Base-by-base conservation (phyloP, 1,140 invertebrate genomes). In the Zelostemma sp. region DNA sequence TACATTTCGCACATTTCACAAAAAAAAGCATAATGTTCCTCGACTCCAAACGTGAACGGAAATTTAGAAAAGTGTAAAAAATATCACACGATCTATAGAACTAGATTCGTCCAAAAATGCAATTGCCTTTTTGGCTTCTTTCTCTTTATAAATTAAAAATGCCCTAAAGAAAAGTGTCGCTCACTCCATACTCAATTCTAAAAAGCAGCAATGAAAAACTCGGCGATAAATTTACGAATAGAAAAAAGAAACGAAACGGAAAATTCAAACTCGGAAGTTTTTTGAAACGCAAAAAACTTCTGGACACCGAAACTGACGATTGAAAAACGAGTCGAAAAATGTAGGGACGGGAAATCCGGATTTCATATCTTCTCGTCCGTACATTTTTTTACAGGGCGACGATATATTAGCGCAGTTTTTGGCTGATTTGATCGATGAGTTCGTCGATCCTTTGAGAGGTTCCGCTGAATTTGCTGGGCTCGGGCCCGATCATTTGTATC, bases 401-500 rank as follows among this genome's bases (percentile, higher is more conserved):
- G 11, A 15, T 2, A 6, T 15, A 21, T 66, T 59, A 73, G 45
- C 82, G 88, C 49, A 91, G 78, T 71, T 90, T 91, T 77, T 88
- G 87, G 75, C 88, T 87, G 50, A 94, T 90, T 66, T 89, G 84
- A 69, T 93, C 92, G 65, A 97, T 92, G 46, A 95, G 86, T 68
- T 91, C 89, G 79, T 97, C 95, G 48, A 95, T 86, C 60, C 95
- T 89, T 68, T 90, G 86, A 25, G 94, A 95, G 16, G 88, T 89
- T 18, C 94, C 95, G 51, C 90, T 90, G 84, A 95, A 96, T 77
- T 91, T 91, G 61, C 88, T 88, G 28, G 95, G 93, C 80, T 93
- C 91, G 1, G 95, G 95, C n/a, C 95, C 95, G 74, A 97, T 93
- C 92, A 97, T 94, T 76, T 95, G 93, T 48, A 96, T 91, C 12